Percentiles rank a stretch among this genome's conserved stretches.
These are phyloP conservation scores for Harmothoe impar DNA, from an alignment of 2,888 invertebrate species.

Conservation along the genomic window DNA sequence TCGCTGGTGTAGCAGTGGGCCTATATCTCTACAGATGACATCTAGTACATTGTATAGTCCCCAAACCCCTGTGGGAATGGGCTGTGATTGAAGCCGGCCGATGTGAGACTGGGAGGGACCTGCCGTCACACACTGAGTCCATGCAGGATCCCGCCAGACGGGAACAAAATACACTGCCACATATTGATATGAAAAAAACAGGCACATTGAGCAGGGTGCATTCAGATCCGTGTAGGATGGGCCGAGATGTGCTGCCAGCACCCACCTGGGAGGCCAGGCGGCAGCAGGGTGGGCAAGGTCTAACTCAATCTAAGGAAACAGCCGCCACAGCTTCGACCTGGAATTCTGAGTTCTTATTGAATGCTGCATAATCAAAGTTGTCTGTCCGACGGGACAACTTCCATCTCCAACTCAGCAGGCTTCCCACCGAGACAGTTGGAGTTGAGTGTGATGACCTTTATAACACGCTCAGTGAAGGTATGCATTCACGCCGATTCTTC, in stretches of 20 bases:
- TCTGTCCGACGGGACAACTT: neutral
- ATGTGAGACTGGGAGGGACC: neutral
- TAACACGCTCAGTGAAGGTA: too few relatives aligned
- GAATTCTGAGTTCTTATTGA: conserved; percentile 4
- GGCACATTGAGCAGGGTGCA: neutral
- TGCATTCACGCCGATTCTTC: too few relatives aligned
- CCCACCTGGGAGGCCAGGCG: neutral
- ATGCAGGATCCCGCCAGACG: neutral
- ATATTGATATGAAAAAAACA: conserved; percentile 1
- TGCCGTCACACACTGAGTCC: neutral
- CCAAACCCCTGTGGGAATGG: neutral
- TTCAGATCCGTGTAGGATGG: neutral
- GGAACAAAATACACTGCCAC: neutral
- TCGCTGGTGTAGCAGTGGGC: too few relatives aligned
- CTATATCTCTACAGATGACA: too few relatives aligned
- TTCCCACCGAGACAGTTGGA: too few relatives aligned
- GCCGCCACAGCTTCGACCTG: neutral
- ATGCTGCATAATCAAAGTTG: conserved; percentile 37
- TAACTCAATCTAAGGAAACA: conserved; percentile 17
- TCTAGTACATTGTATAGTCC: too few relatives aligned
- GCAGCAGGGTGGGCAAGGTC: neutral
- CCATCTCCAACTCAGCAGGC: neutral
- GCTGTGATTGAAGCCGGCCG: neutral
- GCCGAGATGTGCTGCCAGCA: neutral
- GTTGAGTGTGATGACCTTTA: too few relatives aligned